Conservation (phyloP, 2,113 vertebrate species). For the Syngnathus typhle region DNA sequence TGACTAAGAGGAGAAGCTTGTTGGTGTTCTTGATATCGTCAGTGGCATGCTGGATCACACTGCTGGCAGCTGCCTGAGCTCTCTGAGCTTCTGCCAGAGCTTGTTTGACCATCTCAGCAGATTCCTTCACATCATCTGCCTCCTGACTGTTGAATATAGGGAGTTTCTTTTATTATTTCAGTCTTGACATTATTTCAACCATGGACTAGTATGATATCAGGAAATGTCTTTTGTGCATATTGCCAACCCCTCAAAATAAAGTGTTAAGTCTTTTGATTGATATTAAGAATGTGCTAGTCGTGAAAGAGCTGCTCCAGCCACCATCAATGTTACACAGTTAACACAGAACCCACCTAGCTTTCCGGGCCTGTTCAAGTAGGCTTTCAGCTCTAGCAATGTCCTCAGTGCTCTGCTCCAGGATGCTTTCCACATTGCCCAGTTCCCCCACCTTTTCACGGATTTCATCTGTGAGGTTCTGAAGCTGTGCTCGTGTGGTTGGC, state of each 20-base stretch:
- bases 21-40: slow-evolving; percentile 86
- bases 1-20: slow-evolving; percentile 82
- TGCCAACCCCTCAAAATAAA: too few species aligned
- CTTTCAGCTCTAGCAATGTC: slow-evolving; percentile 84
- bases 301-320: background rate
- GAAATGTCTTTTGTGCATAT: too few species aligned
- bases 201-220: background rate
- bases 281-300: background rate
- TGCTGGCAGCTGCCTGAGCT: slow-evolving; percentile 81
- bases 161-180: background rate
- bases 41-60: slow-evolving; percentile 83
- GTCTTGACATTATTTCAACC: background rate
- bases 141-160: slow-evolving; percentile 73
- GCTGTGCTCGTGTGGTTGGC: slow-evolving; percentile 87
- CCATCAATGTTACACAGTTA: background rate
- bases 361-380: slow-evolving; percentile 82
- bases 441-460: slow-evolving; percentile 87
- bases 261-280: background rate
- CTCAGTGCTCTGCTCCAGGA: slow-evolving; percentile 83
- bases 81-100: slow-evolving; percentile 85
- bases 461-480: slow-evolving; percentile 85
- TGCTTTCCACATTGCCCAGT: slow-evolving; percentile 84
- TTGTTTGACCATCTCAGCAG: slow-evolving; percentile 79
- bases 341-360: slow-evolving; percentile 72
- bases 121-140: slow-evolving; percentile 79